Conservation (phyloP, 35 echinoderm and acorn worm species). For the Amphiura filiformis region DNA sequence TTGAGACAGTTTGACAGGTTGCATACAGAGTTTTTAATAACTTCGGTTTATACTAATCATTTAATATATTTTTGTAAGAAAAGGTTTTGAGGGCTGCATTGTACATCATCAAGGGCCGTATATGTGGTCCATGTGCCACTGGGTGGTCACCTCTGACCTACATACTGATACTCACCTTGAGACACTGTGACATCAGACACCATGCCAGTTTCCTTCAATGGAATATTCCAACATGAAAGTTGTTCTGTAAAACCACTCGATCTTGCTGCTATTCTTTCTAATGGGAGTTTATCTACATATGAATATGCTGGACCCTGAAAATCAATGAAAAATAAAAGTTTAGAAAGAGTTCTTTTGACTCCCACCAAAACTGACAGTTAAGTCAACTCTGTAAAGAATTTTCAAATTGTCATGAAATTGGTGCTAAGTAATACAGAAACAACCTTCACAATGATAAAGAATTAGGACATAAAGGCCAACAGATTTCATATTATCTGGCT, state of each 20-base stretch:
- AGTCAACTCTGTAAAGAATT: no score
- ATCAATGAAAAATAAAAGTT: neutral
- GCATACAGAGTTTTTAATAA: no score
- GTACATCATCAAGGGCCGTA: no score
- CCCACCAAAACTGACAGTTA: no score
- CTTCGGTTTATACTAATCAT: no score
- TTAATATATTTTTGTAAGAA: no score
- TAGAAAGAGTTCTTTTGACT: neutral
- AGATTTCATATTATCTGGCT: neutral
- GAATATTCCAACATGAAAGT: slow-evolving; percentile 78
- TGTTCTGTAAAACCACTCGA: slow-evolving; percentile 78
- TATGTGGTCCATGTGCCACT: no score
- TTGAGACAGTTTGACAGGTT: no score
- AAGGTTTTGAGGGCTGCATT: no score
- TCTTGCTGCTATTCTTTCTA: slow-evolving; percentile 78
- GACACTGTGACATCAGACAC: slow-evolving; percentile 67
- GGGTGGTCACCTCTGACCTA: no score
- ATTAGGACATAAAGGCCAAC: neutral
- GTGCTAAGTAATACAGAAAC: neutral
- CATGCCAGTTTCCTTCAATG: slow-evolving; percentile 82
- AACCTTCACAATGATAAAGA: neutral
- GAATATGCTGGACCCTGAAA: slow-evolving; percentile 80
- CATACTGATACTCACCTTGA: slow-evolving; percentile 86
- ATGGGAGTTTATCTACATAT: slow-evolving; percentile 48
- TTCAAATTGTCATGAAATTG: neutral